Conservation (phyloP, 2,888 invertebrate species). For the Plutella xylostella region DNA sequence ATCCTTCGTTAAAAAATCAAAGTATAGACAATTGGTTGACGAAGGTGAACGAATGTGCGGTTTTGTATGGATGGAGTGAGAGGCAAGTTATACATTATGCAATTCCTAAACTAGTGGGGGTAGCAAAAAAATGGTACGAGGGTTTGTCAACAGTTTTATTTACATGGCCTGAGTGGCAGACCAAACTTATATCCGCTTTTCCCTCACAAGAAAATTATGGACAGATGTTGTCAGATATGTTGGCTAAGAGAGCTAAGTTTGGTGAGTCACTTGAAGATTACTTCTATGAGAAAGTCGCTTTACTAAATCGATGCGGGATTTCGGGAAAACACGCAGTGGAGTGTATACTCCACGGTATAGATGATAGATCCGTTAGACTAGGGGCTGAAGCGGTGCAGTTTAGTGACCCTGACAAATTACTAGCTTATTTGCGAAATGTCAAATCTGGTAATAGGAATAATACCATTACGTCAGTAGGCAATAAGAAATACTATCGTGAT, state of each 20-base stretch:
- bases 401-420: no score
- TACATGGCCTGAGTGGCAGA: slow-evolving; percentile 24
- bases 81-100: slow-evolving; percentile 17
- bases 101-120: slow-evolving; percentile 19
- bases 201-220: slow-evolving; percentile 22
- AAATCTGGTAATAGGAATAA: no score
- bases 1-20: slow-evolving; percentile 11
- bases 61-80: slow-evolving; percentile 20
- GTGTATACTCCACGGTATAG: no score
- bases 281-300: slow-evolving; percentile 12
- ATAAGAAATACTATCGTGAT: no score
- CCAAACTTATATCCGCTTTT: slow-evolving; percentile 19
- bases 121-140: slow-evolving; percentile 20
- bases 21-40: slow-evolving; percentile 12
- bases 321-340: slow-evolving; percentile 14
- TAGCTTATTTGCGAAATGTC: no score
- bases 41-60: slow-evolving; percentile 17
- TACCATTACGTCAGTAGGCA: no score
- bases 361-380: no score
- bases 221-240: slow-evolving; percentile 20
- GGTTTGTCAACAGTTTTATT: slow-evolving; percentile 17
- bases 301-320: slow-evolving; percentile 14
- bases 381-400: no score
- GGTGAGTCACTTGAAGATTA: slow-evolving; percentile 18
- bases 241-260: slow-evolving; percentile 15